phyloP scores from a whole-genome alignment of 2,888 invertebrate species.

The Erpobdella octoculata region DNA sequence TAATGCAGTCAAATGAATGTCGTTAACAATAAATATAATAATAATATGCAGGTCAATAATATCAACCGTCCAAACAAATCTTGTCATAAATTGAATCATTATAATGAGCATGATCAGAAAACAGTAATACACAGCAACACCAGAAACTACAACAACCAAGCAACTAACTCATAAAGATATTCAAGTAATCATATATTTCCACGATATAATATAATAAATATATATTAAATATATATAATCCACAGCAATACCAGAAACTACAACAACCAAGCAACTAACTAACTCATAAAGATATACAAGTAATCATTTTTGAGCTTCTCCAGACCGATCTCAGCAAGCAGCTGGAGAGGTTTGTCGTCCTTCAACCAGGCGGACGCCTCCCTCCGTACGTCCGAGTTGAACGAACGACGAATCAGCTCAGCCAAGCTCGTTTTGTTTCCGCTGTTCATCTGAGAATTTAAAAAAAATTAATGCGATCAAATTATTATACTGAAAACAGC shows the following conservation, averaged over 20 bases:
- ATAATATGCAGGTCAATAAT: no score
- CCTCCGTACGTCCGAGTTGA: constrained; percentile 37
- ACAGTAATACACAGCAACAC: no score
- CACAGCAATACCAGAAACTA: background rate
- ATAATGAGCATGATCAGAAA: no score
- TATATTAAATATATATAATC: no score
- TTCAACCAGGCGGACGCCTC: constrained; percentile 39
- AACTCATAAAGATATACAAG: constrained; percentile 39
- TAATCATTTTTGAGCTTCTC: constrained; percentile 45
- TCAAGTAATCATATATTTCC: constrained; percentile 44
- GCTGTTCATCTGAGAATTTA: constrained; percentile 35
- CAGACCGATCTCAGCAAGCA: constrained; percentile 44
- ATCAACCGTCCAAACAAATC: no score
- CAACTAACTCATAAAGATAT: constrained; percentile 38
- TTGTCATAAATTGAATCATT: no score
- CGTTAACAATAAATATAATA: no score
- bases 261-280: background rate
- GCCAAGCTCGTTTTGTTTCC: constrained; percentile 44
- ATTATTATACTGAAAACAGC: no score
- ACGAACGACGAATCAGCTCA: constrained; percentile 43
- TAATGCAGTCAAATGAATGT: no score
- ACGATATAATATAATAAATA: no score
- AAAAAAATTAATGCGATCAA: background rate
- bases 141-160: background rate
- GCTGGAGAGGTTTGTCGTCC: constrained; percentile 40